Base-by-base conservation (phyloP, 2,888 invertebrate species). In the Abrostola triplasia region DNA sequence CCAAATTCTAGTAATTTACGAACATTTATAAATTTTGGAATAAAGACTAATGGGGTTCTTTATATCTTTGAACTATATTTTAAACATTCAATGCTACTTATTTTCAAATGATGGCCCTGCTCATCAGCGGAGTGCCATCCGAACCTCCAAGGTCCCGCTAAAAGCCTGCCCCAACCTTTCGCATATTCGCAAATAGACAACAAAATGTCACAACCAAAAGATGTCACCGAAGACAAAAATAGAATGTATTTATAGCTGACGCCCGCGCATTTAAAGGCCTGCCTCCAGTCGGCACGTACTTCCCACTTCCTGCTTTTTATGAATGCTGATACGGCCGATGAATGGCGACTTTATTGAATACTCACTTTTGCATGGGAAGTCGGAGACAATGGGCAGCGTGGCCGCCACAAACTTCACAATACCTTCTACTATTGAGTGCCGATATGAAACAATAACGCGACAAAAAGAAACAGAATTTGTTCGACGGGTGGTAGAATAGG, bases 241-340 rank as follows among this genome's bases (percentile, higher is more conserved):
- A 79, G 80, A 67, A 49, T 73, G 53, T 77, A 79, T 77, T 76
- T 73, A 71, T 80, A 71, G 52, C 59, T n/a, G 44, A 65, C 65
- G 62, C 66, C 64, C 68, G 72, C 80, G 57, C 88, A 88, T 85
- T 83, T 85, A 82, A 89, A 88, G 83, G 88, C 81, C 81, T 89
- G 87, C 81, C 83, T 81, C 76, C 73, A 80, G 88, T 84, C 91
- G 72, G 64, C 72, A 92, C 91, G 92, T 90, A 91, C 86, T 90
- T 91, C 90, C 91, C 84, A 83, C 86, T 92, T 92, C 92, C 92
- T 87, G 89, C 84, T 82, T 85, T 78, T 82, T 78, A 85, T 86
- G 86, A 87, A 89, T 87, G 83, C 83, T 81, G 82, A 84, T 84
- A 81, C 73, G 75, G 55, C 62, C 74, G 61, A 73, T 81, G 82